phyloP scores from a whole-genome alignment of 2,888 invertebrate species.

The Agrotis ipsilon region DNA sequence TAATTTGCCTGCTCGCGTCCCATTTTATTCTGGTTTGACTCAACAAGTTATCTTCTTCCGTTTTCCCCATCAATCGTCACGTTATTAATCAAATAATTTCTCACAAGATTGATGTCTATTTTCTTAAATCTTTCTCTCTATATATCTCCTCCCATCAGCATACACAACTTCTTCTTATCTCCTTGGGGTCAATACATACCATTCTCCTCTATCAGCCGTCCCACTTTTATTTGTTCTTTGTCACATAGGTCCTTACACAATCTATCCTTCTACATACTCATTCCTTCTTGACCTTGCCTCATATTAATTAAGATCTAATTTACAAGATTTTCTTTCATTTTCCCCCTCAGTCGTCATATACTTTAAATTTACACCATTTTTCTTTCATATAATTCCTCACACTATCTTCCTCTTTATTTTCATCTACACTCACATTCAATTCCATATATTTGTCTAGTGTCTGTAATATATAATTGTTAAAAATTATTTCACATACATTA shows the following conservation, averaged over 20 bases:
- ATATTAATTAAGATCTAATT: no score
- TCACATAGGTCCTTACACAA: no score
- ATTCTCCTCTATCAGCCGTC: neutral
- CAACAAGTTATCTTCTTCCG: neutral
- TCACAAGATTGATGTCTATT: no score
- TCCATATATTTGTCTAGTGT: neutral
- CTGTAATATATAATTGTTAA: neutral
- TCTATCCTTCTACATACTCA: no score
- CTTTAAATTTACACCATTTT: no score
- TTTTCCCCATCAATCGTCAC: neutral
- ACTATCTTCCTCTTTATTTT: neutral
- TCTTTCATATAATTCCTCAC: neutral
- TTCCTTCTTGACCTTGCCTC: no score
- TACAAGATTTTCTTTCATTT: neutral
- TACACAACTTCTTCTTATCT: no score
- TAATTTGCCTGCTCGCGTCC: neutral
- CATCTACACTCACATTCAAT: neutral
- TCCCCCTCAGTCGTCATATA: neutral
- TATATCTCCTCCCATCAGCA: no score
- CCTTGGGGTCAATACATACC: no score
- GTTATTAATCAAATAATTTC: neutral
- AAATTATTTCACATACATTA: no score
- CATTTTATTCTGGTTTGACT: neutral
- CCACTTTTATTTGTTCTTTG: no score
- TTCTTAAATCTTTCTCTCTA: no score